Conservation (phyloP, 2,797 vertebrate genomes). For the Ctenosaura bakeri region DNA sequence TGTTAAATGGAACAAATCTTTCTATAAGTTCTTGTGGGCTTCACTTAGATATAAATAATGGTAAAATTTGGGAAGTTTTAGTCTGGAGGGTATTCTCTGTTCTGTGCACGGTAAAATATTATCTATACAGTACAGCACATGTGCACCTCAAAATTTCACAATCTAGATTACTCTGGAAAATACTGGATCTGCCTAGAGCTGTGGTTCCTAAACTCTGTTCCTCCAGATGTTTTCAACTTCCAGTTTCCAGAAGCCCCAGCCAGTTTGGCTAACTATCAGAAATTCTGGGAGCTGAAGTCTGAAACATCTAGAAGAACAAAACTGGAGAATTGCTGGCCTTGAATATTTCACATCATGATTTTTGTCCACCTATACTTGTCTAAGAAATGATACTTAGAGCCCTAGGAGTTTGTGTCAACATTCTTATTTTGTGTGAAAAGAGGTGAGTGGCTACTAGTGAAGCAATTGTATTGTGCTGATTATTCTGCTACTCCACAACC, state of each 20-base stretch:
- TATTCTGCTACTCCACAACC: neutral
- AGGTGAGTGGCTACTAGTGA: too few relatives aligned
- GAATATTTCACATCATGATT: conserved; percentile 64
- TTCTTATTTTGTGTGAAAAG: neutral
- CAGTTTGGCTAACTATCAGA: too few relatives aligned
- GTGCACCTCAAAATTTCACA: conserved; percentile 51
- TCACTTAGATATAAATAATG: neutral
- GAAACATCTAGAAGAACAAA: too few relatives aligned
- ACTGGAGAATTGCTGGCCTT: neutral
- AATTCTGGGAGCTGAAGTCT: too few relatives aligned
- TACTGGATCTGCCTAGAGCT: conserved; percentile 51
- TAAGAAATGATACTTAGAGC: conserved; percentile 49
- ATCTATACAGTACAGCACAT: conserved; percentile 35
- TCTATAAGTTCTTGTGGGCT: neutral
- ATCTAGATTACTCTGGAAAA: neutral
- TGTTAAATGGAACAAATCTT: neutral
- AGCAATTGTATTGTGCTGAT: neutral
- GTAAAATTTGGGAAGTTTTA: conserved; percentile 47
- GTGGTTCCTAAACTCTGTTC: too few relatives aligned
- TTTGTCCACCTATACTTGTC: conserved; percentile 39
- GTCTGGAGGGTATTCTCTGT: neutral
- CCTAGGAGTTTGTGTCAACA: neutral
- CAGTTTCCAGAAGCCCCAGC: too few relatives aligned
- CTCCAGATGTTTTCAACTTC: too few relatives aligned
- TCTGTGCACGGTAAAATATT: conserved; percentile 37